Evolutionary conservation across 2,797 vertebrate species (phyloP).

Genomic region (Poecilia picta): DNA sequence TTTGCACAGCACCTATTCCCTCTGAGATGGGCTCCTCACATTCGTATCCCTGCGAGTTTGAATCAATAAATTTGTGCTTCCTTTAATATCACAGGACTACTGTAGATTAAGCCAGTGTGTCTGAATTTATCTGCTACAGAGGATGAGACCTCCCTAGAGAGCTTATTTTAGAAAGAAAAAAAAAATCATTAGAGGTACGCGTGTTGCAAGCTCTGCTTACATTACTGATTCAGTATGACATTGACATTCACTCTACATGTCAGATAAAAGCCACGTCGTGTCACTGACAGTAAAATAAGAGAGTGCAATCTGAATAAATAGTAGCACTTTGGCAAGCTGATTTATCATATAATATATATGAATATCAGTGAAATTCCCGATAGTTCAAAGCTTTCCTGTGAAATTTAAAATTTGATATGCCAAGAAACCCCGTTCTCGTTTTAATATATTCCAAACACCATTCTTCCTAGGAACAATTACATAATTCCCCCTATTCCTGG

Average conservation of each 20-base stretch:
- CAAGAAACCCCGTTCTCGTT: not conserved
- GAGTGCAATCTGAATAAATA: conserved; percentile 25
- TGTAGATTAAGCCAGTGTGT: conserved; percentile 36
- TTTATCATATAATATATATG: not conserved
- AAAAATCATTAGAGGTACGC: conserved; percentile 50
- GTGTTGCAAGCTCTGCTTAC: conserved; percentile 37
- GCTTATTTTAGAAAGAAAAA: conserved; percentile 43
- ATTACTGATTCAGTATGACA: conserved; percentile 42
- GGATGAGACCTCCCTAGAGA: conserved; percentile 37
- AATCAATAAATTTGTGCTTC: conserved; percentile 52
- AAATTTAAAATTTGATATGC: not conserved
- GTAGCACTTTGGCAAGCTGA: conserved; percentile 5
- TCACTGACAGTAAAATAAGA: conserved; percentile 44
- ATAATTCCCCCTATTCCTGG: not conserved
- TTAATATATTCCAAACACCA: not conserved
- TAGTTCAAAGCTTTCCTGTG: not conserved
- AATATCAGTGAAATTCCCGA: not conserved
- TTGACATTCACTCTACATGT: conserved; percentile 60
- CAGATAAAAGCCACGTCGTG: conserved; percentile 58
- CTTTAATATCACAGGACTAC: conserved; percentile 43
- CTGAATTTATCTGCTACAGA: conserved; percentile 52
- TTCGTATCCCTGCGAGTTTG: conserved; percentile 30
- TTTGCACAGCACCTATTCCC: conserved; percentile 16
- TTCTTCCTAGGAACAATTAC: not conserved
- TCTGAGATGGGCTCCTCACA: conserved; percentile 18